Evolutionary conservation across 2,888 invertebrate genomes (phyloP).

Genomic region (Napeogenes inachia): DNA sequence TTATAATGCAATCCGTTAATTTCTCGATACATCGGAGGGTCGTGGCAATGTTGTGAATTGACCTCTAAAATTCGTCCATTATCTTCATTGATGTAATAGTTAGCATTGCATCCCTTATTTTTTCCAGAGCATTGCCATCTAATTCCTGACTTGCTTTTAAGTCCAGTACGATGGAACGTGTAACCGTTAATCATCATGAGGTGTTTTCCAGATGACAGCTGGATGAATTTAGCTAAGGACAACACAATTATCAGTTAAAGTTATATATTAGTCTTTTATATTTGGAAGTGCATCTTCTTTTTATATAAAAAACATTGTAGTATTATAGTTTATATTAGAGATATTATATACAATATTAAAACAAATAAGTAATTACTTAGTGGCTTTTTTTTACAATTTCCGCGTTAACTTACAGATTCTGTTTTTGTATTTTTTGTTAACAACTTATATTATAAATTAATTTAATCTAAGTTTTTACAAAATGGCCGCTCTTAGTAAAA

Average conservation of each 20-base stretch:
- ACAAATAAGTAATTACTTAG: background rate
- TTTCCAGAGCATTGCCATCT: constrained; percentile 30
- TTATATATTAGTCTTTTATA: background rate
- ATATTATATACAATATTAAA: constrained; percentile 8
- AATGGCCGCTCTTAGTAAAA: constrained; percentile 32
- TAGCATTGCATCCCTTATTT: constrained; percentile 24
- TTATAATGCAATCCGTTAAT: constrained; percentile 23
- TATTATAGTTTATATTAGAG: no score
- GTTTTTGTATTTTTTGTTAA: background rate
- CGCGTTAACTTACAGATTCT: background rate
- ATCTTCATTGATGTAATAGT: constrained; percentile 23
- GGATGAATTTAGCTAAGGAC: constrained; percentile 27
- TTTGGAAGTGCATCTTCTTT: background rate
- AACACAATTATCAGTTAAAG: constrained; percentile 1
- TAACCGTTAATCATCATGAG: constrained; percentile 27
- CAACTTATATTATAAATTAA: background rate
- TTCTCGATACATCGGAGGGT: constrained; percentile 23
- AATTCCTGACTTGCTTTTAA: constrained; percentile 17
- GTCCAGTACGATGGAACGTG: constrained; percentile 26
- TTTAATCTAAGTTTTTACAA: constrained; percentile 12
- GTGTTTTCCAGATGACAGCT: constrained; percentile 22
- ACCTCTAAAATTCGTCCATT: constrained; percentile 9
- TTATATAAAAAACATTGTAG: background rate
- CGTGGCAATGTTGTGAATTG: constrained; percentile 20
- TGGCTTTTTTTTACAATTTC: background rate